Percentiles rank a stretch among this genome's conserved stretches.
These are phyloP conservation scores for Pluvianellus socialis DNA, from an alignment of 2,113 vertebrate species.

Conservation along the genomic window DNA sequence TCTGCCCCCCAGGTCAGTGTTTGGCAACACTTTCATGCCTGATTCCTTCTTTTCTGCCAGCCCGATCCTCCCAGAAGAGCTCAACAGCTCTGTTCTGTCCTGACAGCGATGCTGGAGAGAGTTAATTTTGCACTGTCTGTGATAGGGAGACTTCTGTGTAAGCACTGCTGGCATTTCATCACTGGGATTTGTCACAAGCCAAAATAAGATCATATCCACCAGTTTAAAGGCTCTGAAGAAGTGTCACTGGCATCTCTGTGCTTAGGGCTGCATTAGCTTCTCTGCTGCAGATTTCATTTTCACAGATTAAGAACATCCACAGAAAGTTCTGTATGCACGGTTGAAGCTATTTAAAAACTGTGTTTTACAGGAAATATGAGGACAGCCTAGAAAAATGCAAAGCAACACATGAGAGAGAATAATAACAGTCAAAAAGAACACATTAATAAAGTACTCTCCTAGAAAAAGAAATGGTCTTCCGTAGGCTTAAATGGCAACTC, in stretches of 20 bases:
- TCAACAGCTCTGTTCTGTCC: not conserved
- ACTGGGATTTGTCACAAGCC: conserved; percentile 43
- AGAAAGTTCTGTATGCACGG: conserved; percentile 7
- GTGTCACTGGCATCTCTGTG: not conserved
- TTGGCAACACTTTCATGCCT: not conserved
- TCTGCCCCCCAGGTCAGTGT: not conserved
- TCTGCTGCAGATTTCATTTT: conserved; percentile 16
- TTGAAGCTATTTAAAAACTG: conserved; percentile 24
- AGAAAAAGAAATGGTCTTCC: not conserved
- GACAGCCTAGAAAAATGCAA: not conserved
- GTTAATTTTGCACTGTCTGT: conserved; percentile 2
- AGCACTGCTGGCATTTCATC: conserved; percentile 40
- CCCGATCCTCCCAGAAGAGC: not conserved
- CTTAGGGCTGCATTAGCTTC: conserved; percentile 21
- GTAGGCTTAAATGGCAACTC: not conserved
- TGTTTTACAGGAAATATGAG: not conserved
- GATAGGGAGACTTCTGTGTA: not conserved
- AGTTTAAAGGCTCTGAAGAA: conserved; percentile 24
- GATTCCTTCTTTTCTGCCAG: not conserved
- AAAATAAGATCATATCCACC: conserved; percentile 10
- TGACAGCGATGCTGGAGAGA: not conserved
- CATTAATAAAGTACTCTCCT: not conserved
- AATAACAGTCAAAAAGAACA: not conserved
- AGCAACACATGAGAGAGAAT: not conserved
- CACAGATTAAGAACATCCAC: conserved; percentile 13